Evolutionary conservation across 2,113 vertebrate genomes (phyloP).

Genomic region (Pogonocichla stellata): DNA sequence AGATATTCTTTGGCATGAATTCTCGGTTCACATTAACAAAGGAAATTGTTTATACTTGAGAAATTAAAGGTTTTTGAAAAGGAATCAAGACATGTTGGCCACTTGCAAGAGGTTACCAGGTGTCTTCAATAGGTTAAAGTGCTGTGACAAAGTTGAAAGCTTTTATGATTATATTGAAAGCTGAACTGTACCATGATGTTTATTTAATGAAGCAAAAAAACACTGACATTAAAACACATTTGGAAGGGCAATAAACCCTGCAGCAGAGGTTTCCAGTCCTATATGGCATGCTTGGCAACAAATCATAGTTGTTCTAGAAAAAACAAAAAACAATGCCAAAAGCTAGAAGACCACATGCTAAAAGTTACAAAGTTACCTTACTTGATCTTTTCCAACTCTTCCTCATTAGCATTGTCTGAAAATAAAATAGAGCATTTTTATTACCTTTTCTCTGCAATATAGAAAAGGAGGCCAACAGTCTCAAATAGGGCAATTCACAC

Average conservation of each 20-base stretch:
- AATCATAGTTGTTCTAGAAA: not conserved
- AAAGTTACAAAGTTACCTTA: conserved; percentile 98
- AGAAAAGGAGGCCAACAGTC: conserved; percentile 25
- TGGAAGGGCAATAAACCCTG: not conserved
- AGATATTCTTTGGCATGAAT: not conserved
- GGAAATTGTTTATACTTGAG: not conserved
- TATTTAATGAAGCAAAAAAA: not conserved
- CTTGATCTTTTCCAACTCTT: conserved; percentile 99
- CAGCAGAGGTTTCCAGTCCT: not conserved
- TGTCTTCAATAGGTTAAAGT: not conserved
- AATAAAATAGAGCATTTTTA: conserved; percentile 95
- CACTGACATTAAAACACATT: not conserved
- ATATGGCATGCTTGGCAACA: conserved; percentile 12
- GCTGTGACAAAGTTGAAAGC: not conserved
- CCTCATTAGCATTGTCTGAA: conserved; percentile 98
- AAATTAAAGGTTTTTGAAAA: not conserved
- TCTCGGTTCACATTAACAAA: not conserved
- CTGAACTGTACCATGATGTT: not conserved
- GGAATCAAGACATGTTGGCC: not conserved
- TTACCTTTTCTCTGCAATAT: conserved; percentile 71
- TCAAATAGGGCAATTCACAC: conserved; percentile 28
- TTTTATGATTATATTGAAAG: conserved; percentile 1
- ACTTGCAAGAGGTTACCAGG: not conserved
- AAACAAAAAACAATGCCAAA: not conserved
- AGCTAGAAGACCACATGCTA: conserved; percentile 77